Base-by-base conservation (phyloP, 2,797 vertebrate species). In the Chelon labrosus region DNA sequence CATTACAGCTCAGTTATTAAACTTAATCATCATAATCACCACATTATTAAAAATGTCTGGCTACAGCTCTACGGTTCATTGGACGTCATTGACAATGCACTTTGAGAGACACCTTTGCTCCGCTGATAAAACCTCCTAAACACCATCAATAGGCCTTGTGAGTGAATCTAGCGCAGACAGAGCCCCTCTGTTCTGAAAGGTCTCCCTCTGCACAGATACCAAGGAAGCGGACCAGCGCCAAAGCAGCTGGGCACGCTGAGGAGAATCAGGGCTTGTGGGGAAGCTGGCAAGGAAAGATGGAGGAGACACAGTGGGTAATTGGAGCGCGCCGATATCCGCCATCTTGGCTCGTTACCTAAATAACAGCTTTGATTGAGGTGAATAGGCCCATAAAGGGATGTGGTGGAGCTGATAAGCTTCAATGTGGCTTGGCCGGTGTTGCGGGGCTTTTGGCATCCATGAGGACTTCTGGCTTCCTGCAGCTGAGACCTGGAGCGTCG, bases 301-400 rank as follows among this genome's bases (percentile, higher is more conserved):
- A 88, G 77, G 77, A 83, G 81, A 84, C 82, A 60, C 73, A 49
- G 85, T 50, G 79, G 85, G 78, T 87, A 89, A 91, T 89, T 89
- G 88, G 91, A 92, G 84, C 81, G 19, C 75, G 57, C 82, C 60
- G 16, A 86, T 86, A 91, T 92, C 88, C 79, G 83, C 88, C 89
- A 91, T 92, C 76, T 90, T 93, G 89, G 91, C 90, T 84, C 44
- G 56, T 85, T 86, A 88, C 88, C 89, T 92, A 87, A 92, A 90
- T 89, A 90, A 83, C 87, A 82, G 88, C 91, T 92, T 93, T 93
- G 90, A 93, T 84, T 80, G 87, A 90, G 88, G 90, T 92, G 92
- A 93, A 92, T 91, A 77, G 89, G 84, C 85, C 80, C 79, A 84
- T 89, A 77, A 92, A 90, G 85, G 86, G 79, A 85, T 88, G 85